Evolutionary conservation across 1,140 invertebrate species (phyloP), one percentile per base, ranked within the genome.

Genomic region (Arion vulgaris): DNA sequence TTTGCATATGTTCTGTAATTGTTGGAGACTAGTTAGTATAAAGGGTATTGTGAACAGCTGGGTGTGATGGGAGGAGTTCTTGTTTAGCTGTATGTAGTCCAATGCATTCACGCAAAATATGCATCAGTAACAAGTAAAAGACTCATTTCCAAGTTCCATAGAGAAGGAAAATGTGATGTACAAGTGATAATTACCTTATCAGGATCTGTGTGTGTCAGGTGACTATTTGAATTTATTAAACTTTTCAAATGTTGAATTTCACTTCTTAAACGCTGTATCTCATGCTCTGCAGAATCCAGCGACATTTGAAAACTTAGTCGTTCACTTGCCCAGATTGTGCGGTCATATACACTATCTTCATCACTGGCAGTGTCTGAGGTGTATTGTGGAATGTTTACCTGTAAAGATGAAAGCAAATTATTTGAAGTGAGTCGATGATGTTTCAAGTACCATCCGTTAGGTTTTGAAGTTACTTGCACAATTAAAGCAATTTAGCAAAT

Each of bases 311-410:
- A 85, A 0, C 86, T 86, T 17, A 89, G 85, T 77, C 89, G 85
- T 81, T 92, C 91, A 84, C 89, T 88, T 69, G 90, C 88, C 91
- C 92, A 92, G 9, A 87, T 79, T 17, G 88, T 88, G 62, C 91
- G 83, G 53, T 92, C 91, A 45, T 87, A 84, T 13, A 85, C 74
- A 34, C 80, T 66, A 23, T 84, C 83, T 34, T 86, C 85, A 5
- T 81, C 81, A 68, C 80, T 80, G 0, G 76, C 69, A 49, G n/a
- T 76, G 36, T 85, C 84, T n/a, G 84, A 85, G 28, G 68, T 45
- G 45, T 83, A 80, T 66, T 78, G 85, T 68, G 76, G 78, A 38
- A 83, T 73, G 34, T 32, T 41, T 69, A 34, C 36, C 80, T 81
- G 68, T 45, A 41, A 32, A 36, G 28, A 13, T 73, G 15, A 45